Evolutionary conservation across 2,888 invertebrate genomes (phyloP), one percentile per base, ranked within the genome.

Genomic region (Coelopa pilipes): DNA sequence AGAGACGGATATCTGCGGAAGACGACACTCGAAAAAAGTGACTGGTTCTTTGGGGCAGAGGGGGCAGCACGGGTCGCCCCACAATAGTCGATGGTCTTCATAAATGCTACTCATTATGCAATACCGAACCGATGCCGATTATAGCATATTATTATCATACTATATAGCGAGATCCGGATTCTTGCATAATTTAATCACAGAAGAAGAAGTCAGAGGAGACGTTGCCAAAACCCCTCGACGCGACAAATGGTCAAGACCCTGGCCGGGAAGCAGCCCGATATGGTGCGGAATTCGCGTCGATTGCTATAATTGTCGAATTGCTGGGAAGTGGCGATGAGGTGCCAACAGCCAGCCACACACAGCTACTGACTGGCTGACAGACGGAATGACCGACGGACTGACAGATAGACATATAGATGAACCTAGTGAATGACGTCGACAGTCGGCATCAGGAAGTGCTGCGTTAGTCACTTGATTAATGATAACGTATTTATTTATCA

Each of bases 1-100:
- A 69, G 45, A 69, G 15, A 46, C 69, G 69, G 69, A 69, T 69
- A 70, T 60, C 49, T 70, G 15, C 9, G 15, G 7, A 46, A 2
- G 55, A n/a, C 19, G 11, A 19, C 4, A 4, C n/a, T 7, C 53
- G n/a, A 53, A 53, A 53, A 60, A 21, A 50, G 34, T 7, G 9
- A 59, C 57, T 59, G 21, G 57, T 59, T 59, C 57, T 59, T 13
- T 15, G 55, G 13, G 34, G 53, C 53, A n/a, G n/a, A n/a, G n/a
- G n/a, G n/a, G n/a, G n/a, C n/a, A n/a, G n/a, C n/a, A n/a, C n/a
- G n/a, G n/a, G n/a, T n/a, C n/a, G n/a, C n/a, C n/a, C n/a, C n/a
- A n/a, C n/a, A n/a, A n/a, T 34, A 34, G 2, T 34, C 7, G 34
- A n/a, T 53, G 10, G 15, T 53, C 57, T 57, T 17, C 1, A 10